phyloP scores from a whole-genome alignment of 1,140 invertebrate species.

The Calephelis virginiensis region DNA sequence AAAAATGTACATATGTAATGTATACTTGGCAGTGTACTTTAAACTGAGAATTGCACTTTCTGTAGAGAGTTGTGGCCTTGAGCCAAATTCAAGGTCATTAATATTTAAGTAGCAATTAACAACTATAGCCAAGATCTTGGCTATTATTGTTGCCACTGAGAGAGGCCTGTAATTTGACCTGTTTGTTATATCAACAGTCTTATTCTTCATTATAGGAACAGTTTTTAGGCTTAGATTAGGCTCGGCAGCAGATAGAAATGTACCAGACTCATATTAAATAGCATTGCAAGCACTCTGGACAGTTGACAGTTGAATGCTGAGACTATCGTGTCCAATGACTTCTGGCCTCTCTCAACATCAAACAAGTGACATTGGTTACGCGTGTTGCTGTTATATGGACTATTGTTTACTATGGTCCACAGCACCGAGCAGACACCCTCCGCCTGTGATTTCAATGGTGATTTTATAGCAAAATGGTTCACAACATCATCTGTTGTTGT shows the following conservation, averaged over 20 bases:
- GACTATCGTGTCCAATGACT: background rate
- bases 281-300: background rate
- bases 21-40: slow-evolving; percentile 10
- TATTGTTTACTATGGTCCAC: too few species aligned
- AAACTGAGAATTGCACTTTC: slow-evolving; percentile 13
- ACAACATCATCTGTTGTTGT: too few species aligned
- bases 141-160: background rate
- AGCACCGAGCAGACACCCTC: too few species aligned
- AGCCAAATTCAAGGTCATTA: slow-evolving; percentile 1
- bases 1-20: slow-evolving; percentile 10
- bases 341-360: background rate
- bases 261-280: background rate
- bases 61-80: slow-evolving; percentile 1
- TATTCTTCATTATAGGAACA: background rate
- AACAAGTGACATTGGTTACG: too few species aligned
- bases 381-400: too few species aligned
- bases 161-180: slow-evolving; percentile 1
- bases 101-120: background rate
- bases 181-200: background rate
- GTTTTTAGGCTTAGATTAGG: background rate
- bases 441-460: too few species aligned
- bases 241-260: background rate
- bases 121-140: background rate
- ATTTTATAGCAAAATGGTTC: too few species aligned
- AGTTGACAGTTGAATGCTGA: background rate